These are phyloP conservation scores for Phaethornis superciliosus DNA, from an alignment of 2,113 vertebrate species.

Conservation along the genomic window DNA sequence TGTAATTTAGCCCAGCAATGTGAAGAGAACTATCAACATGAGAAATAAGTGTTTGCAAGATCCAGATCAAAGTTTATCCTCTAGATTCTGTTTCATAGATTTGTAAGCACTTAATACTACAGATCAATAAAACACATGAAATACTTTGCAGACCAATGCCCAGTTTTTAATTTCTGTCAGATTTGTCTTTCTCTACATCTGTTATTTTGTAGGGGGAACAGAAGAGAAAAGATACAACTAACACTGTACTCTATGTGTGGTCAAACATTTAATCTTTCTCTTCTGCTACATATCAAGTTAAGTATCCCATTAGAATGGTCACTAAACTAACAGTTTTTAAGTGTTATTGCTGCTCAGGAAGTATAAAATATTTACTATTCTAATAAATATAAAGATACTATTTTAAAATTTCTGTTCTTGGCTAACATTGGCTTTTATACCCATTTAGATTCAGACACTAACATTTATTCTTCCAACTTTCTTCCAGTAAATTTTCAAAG, in stretches of 20 bases:
- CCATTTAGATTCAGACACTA: background rate
- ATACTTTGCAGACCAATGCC: background rate
- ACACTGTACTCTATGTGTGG: background rate
- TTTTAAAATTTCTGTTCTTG: background rate
- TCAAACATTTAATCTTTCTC: background rate
- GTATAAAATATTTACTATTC: background rate
- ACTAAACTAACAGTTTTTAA: background rate
- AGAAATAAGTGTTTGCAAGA: background rate
- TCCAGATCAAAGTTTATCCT: background rate
- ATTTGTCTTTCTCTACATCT: background rate
- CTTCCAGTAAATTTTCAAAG: background rate
- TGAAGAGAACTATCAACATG: background rate
- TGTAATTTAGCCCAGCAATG: background rate
- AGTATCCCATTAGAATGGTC: background rate
- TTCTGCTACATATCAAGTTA: background rate
- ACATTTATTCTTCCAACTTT: background rate
- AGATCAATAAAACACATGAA: background rate
- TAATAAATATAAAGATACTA: background rate
- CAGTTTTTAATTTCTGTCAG: background rate
- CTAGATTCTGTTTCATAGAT: background rate
- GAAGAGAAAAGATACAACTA: background rate
- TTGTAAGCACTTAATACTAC: background rate
- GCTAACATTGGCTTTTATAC: background rate
- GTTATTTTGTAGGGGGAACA: background rate
- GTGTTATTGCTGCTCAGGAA: background rate